phyloP scores from a whole-genome alignment of 2,888 invertebrate genomes.

The Agrotis puta region DNA sequence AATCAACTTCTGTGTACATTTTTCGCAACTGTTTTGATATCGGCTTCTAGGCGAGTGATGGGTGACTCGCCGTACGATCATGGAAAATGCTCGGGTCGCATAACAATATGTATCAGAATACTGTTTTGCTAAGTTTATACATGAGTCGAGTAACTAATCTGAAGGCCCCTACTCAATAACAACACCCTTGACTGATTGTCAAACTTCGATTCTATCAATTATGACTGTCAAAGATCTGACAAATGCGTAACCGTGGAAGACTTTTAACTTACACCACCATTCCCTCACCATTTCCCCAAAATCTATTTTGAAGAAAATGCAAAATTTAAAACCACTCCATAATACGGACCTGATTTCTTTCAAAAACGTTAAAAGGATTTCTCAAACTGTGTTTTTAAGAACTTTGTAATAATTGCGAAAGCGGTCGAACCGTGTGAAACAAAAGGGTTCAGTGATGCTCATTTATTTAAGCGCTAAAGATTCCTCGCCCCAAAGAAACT shows the following conservation, averaged over 20 bases:
- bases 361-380: constrained; percentile 47
- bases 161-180: no score
- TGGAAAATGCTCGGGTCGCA: no score
- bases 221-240: not conserved
- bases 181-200: not conserved
- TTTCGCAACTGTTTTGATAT: no score
- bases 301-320: not conserved
- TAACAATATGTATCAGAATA: no score
- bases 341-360: constrained; percentile 16
- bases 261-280: not conserved
- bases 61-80: no score
- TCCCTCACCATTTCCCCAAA: not conserved
- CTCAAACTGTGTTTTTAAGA: constrained; percentile 69
- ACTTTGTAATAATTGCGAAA: constrained; percentile 74
- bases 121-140: no score
- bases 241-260: not conserved
- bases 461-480: constrained; percentile 78
- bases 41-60: no score
- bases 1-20: no score
- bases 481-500: constrained; percentile 72
- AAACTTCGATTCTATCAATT: not conserved
- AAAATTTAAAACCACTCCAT: constrained; percentile 3
- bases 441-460: constrained; percentile 76
- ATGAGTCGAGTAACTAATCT: no score
- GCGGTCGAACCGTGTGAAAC: constrained; percentile 72